Percentiles rank a stretch among this genome's conserved stretches.
phyloP scores from a whole-genome alignment of 2,888 invertebrate species.

The Nephrocerus scutellatus region DNA sequence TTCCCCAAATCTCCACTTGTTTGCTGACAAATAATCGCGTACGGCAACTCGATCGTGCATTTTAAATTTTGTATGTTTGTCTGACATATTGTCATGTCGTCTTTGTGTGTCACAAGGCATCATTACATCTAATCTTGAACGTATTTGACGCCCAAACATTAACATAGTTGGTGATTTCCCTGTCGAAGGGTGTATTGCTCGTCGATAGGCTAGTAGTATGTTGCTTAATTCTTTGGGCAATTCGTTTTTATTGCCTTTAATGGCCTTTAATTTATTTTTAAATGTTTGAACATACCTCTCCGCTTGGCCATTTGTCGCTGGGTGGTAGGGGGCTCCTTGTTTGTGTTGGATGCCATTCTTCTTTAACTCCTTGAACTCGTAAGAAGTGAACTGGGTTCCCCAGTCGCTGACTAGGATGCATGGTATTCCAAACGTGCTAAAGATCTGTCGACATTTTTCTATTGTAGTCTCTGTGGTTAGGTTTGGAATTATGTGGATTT shows the following conservation, averaged over 20 bases:
- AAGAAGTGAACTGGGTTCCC: conserved; percentile 5
- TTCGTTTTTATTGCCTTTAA: conserved; percentile 9
- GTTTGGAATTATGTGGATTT: conserved; percentile 14
- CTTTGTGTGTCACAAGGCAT: conserved; percentile 9
- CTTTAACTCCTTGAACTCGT: conserved; percentile 18
- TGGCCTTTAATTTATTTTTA: conserved; percentile 14
- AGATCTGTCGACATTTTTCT: conserved; percentile 18
- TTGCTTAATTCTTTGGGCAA: no score
- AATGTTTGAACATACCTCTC: conserved; percentile 15
- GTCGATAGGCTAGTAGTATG: conserved; percentile 18
- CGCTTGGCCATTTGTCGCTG: conserved; percentile 9
- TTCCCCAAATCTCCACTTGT: conserved; percentile 18
- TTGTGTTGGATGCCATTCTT: conserved; percentile 14
- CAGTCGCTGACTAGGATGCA: conserved; percentile 11
- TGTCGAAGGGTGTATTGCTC: conserved; percentile 17
- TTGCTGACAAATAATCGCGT: conserved; percentile 16
- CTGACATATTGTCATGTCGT: background rate
- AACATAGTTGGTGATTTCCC: conserved; percentile 17
- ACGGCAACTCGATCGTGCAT: conserved; percentile 15
- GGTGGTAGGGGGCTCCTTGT: conserved; percentile 2
- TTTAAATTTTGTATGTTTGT: conserved; percentile 7
- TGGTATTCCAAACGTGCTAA: conserved; percentile 17
- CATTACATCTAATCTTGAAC: conserved; percentile 17
- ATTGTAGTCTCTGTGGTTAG: conserved; percentile 16
- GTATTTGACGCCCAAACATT: conserved; percentile 18